A percentile compares a stretch with the other conserved stretches of the same genome.
These are phyloP conservation scores for Drosophila anomelani DNA, from an alignment of 2,888 invertebrate species.

Conservation along the genomic window DNA sequence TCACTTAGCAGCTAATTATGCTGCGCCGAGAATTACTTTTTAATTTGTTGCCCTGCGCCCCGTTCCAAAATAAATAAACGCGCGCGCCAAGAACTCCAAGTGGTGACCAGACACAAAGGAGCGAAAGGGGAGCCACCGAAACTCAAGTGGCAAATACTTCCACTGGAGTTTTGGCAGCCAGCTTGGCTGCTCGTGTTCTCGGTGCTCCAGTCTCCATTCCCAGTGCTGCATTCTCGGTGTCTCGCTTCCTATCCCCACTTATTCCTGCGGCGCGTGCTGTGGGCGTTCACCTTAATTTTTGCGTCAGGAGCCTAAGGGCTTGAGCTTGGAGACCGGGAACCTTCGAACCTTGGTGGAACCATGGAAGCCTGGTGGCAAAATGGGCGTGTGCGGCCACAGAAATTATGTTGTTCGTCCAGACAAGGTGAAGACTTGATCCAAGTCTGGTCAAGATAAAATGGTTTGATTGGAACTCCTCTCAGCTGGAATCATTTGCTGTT, in stretches of 20 bases:
- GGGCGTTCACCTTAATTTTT: conserved; percentile 74
- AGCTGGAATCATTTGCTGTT: not conserved
- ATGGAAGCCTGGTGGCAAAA: conserved; percentile 52
- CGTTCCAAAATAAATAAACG: conserved; percentile 70
- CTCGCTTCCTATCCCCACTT: conserved; percentile 37
- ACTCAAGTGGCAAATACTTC: conserved; percentile 66
- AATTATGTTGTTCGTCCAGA: conserved; percentile 56
- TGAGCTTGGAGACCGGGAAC: conserved; percentile 38
- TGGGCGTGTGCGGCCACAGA: conserved; percentile 62
- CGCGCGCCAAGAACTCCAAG: conserved; percentile 44
- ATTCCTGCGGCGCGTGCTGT: conserved; percentile 66
- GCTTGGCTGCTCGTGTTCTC: conserved; percentile 57
- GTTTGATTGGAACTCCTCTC: not conserved
- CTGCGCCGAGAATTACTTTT: conserved; percentile 76
- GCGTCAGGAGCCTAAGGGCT: conserved; percentile 51
- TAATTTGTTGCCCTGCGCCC: conserved; percentile 74
- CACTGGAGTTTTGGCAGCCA: conserved; percentile 66
- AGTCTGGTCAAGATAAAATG: not conserved
- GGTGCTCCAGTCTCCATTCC: not conserved
- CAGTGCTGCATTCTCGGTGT: conserved; percentile 2
- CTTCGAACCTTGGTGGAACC: conserved; percentile 7
- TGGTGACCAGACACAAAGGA: conserved; percentile 13
- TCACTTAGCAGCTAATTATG: conserved; percentile 83
- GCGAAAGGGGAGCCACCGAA: conserved; percentile 21
- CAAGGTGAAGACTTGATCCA: not conserved